phyloP scores from a whole-genome alignment of 2,113 vertebrate genomes.

The Toxostoma redivivum region DNA sequence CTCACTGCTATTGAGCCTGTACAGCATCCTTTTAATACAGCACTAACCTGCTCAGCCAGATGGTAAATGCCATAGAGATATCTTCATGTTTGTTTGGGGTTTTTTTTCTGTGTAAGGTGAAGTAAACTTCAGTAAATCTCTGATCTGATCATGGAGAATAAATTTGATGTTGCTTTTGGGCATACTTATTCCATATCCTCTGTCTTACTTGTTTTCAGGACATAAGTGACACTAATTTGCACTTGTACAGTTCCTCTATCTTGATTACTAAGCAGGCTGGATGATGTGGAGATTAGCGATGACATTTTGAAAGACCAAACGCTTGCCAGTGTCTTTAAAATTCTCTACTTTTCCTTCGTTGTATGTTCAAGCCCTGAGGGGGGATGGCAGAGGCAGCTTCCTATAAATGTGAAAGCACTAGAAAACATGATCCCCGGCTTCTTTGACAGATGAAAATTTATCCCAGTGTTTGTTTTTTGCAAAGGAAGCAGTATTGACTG shows the following conservation, averaged over 20 bases:
- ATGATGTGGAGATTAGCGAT: neutral
- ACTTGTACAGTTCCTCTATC: neutral
- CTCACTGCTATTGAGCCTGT: neutral
- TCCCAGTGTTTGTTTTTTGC: neutral
- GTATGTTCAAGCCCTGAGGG: neutral
- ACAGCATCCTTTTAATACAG: neutral
- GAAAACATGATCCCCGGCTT: neutral
- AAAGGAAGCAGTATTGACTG: neutral
- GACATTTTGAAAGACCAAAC: neutral
- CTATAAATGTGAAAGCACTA: neutral
- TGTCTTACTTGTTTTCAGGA: neutral
- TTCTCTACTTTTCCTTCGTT: neutral
- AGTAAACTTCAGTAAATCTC: neutral
- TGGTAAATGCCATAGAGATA: neutral
- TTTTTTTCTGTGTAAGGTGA: neutral
- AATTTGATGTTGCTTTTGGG: neutral
- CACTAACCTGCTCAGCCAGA: neutral
- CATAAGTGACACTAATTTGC: constrained; percentile 24
- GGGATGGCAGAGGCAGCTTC: neutral
- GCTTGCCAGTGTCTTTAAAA: neutral
- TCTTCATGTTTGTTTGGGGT: neutral
- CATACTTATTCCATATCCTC: neutral
- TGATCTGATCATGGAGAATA: neutral
- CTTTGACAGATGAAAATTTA: neutral
- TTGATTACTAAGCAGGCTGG: neutral